Base-by-base conservation (phyloP, 2,113 vertebrate species). In the Sinosuthora webbiana region DNA sequence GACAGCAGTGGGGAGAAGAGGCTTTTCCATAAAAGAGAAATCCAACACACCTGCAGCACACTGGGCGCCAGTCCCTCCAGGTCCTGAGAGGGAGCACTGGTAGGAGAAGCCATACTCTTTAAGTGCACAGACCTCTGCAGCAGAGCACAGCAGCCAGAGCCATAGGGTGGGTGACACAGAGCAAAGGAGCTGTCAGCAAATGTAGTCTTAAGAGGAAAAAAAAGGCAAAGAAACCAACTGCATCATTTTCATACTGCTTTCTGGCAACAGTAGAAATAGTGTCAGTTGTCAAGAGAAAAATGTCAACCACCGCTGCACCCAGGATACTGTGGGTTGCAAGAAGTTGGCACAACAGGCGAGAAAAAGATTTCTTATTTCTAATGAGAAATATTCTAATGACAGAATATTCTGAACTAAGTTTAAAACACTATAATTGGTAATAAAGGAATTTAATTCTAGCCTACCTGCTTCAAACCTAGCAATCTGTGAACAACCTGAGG, bases 251-350 rank as follows among this genome's bases (percentile, higher is more conserved):
- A 28, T 12, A 21, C 22, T 22, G 21, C 13, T 44, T 73, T 88
- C 74, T 57, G 59, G 20, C 42, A 87, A 47, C 49, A 39, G 28
- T 28, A 49, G 57, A 79, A 71, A 53, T 15, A 45, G 13, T 20
- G 18, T 10, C 49, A 24, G 18, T 30, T 49, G 76, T 39, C 14
- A 53, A 42, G 21, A 79, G 37, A 65, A 87, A 73, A 57, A 57
- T 19, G 3, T 24, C n/a, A 24, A n/a, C 24, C 15, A 30, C 5
- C 11, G 19, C 23, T 42, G 27, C 4, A 15, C 27, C 30, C 27
- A 52, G 47, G 39, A 50, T 0, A 0, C 7, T 60, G 6, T 3
- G 2, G 31, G 39, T 42, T 56, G 35, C 11, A 10, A 71, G 60
- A 35, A 25, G 27, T 47, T 82, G n/a, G 10, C 23, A 79, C 39